phyloP scores from a whole-genome alignment of 2,797 vertebrate species.

The Gymnodraco acuticeps region DNA sequence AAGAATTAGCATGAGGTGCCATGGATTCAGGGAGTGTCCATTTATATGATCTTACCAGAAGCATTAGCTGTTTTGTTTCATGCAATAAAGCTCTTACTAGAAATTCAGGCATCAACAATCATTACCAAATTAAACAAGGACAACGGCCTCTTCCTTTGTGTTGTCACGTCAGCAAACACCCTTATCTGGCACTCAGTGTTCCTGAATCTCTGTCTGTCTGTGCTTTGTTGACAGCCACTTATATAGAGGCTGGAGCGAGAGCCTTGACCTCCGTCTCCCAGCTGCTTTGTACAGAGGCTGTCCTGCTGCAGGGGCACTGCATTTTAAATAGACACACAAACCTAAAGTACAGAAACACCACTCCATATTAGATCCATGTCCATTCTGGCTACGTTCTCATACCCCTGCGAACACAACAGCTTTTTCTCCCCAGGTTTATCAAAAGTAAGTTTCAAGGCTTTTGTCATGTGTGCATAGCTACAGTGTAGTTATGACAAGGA shows the following conservation, averaged over 20 bases:
- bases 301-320: conserved; percentile 55
- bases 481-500: too few relatives aligned
- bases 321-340: conserved; percentile 63
- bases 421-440: not conserved
- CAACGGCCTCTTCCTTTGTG: conserved; percentile 11
- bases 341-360: conserved; percentile 39
- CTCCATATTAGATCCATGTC: conserved; percentile 7
- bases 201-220: conserved; percentile 38
- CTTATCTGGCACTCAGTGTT: conserved; percentile 50
- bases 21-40: not conserved
- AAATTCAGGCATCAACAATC: conserved; percentile 23
- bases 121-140: conserved; percentile 7
- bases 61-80: not conserved
- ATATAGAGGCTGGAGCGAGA: conserved; percentile 53
- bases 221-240: conserved; percentile 55
- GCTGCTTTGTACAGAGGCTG: conserved; percentile 45
- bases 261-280: conserved; percentile 61
- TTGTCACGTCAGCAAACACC: conserved; percentile 29
- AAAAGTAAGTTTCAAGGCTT: too few relatives aligned
- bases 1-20: not conserved
- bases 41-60: not conserved
- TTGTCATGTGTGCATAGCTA: too few relatives aligned
- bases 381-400: conserved; percentile 4
- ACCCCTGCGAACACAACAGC: not conserved
- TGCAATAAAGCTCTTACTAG: not conserved